Percentiles rank a stretch among this genome's conserved stretches.
Evolutionary conservation across 2,113 vertebrate genomes (phyloP).

Genomic region (Gnathonemus echidnorhynchus): DNA sequence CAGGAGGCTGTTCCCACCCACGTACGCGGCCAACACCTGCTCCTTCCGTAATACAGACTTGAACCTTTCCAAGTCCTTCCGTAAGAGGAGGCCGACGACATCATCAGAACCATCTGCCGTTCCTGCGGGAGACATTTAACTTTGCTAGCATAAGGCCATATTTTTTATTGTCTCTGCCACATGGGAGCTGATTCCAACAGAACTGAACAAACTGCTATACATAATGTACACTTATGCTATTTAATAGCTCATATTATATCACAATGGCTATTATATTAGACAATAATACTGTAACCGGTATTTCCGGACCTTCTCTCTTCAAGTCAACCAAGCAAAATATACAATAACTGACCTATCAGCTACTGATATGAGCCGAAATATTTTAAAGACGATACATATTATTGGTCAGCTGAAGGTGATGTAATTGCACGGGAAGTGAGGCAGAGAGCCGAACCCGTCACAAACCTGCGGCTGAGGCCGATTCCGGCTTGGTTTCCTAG

Average conservation of each 20-base stretch:
- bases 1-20: slow-evolving; percentile 58
- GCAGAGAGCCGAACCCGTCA: neutral
- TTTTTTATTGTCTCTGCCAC: neutral
- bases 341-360: neutral
- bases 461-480: neutral
- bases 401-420: neutral
- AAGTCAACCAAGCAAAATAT: neutral
- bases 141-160: neutral
- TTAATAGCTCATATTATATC: neutral
- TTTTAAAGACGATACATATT: neutral
- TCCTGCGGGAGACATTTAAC: slow-evolving; percentile 32
- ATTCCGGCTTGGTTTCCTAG: neutral
- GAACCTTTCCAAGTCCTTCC: slow-evolving; percentile 57
- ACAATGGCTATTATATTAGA: neutral
- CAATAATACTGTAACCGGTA: neutral
- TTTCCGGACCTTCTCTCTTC: neutral
- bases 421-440: neutral
- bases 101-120: neutral
- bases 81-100: slow-evolving; percentile 44
- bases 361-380: neutral
- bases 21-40: slow-evolving; percentile 39
- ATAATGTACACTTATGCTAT: neutral
- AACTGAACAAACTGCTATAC: neutral
- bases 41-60: slow-evolving; percentile 43
- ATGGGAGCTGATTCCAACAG: neutral